These are phyloP conservation scores for Hedya salicella DNA, from an alignment of 2,888 invertebrate genomes.

Conservation along the genomic window DNA sequence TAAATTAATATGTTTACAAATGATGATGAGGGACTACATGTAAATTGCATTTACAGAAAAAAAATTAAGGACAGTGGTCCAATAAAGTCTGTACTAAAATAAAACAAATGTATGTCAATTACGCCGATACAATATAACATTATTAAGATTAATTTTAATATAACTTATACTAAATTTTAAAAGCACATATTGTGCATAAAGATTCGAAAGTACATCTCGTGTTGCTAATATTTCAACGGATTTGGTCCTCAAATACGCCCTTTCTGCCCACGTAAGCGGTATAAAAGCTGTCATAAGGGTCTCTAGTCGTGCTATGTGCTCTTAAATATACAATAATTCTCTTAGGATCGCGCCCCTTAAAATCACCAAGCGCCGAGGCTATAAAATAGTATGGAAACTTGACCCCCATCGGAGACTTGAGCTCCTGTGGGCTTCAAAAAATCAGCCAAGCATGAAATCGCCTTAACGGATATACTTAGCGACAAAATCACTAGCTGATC, in stretches of 20 bases:
- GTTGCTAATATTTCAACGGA: constrained; percentile 10
- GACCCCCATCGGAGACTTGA: constrained; percentile 12
- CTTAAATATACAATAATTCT: constrained; percentile 28
- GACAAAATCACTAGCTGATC: constrained; percentile 40
- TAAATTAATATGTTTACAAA: too few relatives aligned
- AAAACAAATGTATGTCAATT: too few relatives aligned
- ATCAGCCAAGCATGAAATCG: constrained; percentile 33
- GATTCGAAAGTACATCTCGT: neutral
- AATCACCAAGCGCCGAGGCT: constrained; percentile 5
- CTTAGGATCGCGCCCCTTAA: constrained; percentile 7
- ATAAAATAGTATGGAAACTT: neutral
- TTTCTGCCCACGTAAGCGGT: constrained; percentile 7
- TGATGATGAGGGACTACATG: too few relatives aligned
- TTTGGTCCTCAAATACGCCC: neutral
- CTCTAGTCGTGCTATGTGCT: constrained; percentile 9
- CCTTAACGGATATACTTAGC: constrained; percentile 39
- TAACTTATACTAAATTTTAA: neutral
- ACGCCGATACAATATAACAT: too few relatives aligned
- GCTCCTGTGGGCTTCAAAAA: constrained; percentile 9
- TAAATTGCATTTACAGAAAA: too few relatives aligned
- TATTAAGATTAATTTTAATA: neutral
- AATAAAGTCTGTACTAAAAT: too few relatives aligned
- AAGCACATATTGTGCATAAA: neutral
- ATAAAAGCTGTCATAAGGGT: constrained; percentile 23
- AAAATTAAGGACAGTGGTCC: too few relatives aligned